Evolutionary conservation across 2,888 invertebrate species (phyloP).

Genomic region (Cephus spinipes): DNA sequence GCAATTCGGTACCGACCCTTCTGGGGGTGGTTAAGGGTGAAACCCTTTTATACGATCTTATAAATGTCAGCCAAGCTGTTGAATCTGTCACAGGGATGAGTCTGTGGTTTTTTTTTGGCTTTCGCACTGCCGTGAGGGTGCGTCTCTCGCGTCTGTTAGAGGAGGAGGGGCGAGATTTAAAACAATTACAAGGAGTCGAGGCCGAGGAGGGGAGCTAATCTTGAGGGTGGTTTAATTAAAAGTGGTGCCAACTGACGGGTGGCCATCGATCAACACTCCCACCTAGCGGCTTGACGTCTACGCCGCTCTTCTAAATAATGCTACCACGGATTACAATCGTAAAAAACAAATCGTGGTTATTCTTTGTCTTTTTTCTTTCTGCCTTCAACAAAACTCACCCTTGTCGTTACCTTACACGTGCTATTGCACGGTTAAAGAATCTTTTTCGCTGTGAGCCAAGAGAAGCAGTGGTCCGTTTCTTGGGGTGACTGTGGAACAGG

Average conservation of each 20-base stretch:
- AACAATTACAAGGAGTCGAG: conserved; percentile 63
- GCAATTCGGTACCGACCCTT: conserved; percentile 16
- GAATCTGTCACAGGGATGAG: conserved; percentile 63
- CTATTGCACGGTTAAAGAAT: background rate
- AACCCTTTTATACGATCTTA: conserved; percentile 47
- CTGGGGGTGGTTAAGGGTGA: conserved; percentile 14
- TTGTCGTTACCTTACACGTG: background rate
- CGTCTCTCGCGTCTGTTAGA: conserved; percentile 25
- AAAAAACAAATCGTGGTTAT: background rate
- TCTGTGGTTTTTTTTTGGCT: conserved; percentile 54
- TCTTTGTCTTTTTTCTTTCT: conserved; percentile 16
- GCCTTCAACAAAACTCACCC: conserved; percentile 9
- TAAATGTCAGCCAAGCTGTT: conserved; percentile 56
- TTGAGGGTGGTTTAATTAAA: conserved; percentile 67
- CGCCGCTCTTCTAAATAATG: conserved; percentile 20
- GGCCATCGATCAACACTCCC: conserved; percentile 65
- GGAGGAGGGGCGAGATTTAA: conserved; percentile 60
- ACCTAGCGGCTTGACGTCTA: conserved; percentile 39
- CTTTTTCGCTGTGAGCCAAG: background rate
- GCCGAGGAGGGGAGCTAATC: conserved; percentile 60
- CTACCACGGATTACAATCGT: background rate
- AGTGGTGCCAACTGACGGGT: conserved; percentile 67
- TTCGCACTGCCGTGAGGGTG: conserved; percentile 41
- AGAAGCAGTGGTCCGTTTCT: background rate
- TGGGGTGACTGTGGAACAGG: background rate